These are phyloP conservation scores for Diaprepes abbreviatus DNA, from an alignment of 2,888 invertebrate genomes.

Conservation along the genomic window DNA sequence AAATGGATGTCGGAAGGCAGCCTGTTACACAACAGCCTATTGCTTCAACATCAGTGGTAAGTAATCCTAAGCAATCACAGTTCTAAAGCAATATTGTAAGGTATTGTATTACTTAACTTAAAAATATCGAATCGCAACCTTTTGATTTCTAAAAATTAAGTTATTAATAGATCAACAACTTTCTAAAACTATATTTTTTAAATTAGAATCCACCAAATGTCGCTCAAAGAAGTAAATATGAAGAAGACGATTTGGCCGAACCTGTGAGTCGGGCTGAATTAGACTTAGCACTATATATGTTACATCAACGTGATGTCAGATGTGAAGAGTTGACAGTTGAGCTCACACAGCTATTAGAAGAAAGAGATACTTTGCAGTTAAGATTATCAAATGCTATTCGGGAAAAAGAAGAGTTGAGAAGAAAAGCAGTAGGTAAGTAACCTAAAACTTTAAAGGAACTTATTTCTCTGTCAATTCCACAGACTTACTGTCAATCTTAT, in stretches of 20 bases:
- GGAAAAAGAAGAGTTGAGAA: slow-evolving; percentile 76
- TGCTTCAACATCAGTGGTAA: slow-evolving; percentile 30
- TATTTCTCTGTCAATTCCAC: no score
- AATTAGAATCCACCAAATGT: slow-evolving; percentile 12
- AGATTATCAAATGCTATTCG: slow-evolving; percentile 85
- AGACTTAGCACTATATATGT: slow-evolving; percentile 85
- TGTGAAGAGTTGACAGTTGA: slow-evolving; percentile 90
- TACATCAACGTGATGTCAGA: slow-evolving; percentile 88
- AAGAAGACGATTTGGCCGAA: slow-evolving; percentile 57
- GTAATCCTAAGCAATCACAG: no score
- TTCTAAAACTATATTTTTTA: slow-evolving; percentile 6
- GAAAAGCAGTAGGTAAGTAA: slow-evolving; percentile 51
- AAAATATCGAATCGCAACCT: no score
- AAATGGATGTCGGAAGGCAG: slow-evolving; percentile 61
- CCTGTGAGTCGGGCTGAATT: slow-evolving; percentile 74
- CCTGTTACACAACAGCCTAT: slow-evolving; percentile 52
- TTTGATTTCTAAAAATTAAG: no score
- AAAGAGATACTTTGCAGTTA: slow-evolving; percentile 87
- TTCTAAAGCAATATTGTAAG: no score
- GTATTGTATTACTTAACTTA: no score
- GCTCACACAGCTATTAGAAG: slow-evolving; percentile 85
- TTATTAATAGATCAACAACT: no score
- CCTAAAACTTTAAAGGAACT: no score
- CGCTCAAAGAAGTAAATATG: slow-evolving; percentile 14
- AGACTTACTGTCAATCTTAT: no score